Base-by-base conservation (phyloP, 2,113 vertebrate genomes). In the Morphnarchus princeps region DNA sequence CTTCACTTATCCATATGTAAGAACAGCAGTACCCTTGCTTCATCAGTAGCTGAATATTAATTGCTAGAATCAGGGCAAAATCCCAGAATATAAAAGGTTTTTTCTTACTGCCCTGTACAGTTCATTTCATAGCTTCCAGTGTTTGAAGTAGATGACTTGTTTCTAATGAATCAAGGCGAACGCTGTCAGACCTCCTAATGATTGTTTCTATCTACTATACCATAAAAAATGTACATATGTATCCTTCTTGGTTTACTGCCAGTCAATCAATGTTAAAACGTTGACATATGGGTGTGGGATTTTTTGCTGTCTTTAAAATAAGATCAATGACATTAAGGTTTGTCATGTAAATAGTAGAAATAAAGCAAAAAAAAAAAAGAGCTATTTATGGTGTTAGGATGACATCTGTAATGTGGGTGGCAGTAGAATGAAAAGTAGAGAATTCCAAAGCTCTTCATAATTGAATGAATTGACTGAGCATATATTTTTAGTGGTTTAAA, bases 321-420 rank as follows among this genome's bases (percentile, higher is more conserved):
- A 59, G 71, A 95, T 80, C 95, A 79, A 77, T 95, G 89, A 66
- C 95, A 96, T 96, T 96, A 91, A 95, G 43, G 58, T 88, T 91
- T 90, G 59, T 88, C 94, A 77, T 87, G 89, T 89, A 97, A 96
- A 96, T 82, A 95, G 81, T 91, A 57, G 86, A 95, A 95, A 94
- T 88, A 94, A 90, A 92, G 78, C 87, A 94, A 94, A 96, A 96
- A 80, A 19, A 2, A 42, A 42, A 19, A 15, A 61, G 40, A 95
- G 74, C 58, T 87, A 93, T 82, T 69, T 88, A 50, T 89, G 95
- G 54, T 29, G 93, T 95, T 82, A 73, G 88, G 61, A 76, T 92
- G 97, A 89, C 96, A 97, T 97, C 95, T 97, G 95, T 87, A 84
- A 62, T 26, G 96, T 97, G 96, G 96, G 96, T 72, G 94, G 94